These are phyloP conservation scores for Vannuccia rotundouncinata DNA, from an alignment of 2,888 invertebrate species.

Conservation along the genomic window DNA sequence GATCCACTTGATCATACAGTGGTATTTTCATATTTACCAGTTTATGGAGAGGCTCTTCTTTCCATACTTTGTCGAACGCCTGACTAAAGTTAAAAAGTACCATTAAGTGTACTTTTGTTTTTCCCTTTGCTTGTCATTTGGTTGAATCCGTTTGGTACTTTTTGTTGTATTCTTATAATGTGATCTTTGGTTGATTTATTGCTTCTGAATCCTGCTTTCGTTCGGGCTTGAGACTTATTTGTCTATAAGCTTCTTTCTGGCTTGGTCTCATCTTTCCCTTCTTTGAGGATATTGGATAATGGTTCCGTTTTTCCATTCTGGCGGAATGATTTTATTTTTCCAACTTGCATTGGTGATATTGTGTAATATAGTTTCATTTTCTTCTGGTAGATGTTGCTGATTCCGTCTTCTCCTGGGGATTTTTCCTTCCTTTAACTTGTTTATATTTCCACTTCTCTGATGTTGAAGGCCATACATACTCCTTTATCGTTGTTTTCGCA, in stretches of 20 bases:
- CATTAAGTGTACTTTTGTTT: conserved; percentile 19
- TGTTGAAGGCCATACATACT: conserved; percentile 26
- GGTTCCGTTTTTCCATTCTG: conserved; percentile 24
- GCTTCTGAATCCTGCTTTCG: conserved; percentile 19
- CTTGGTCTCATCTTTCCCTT: not conserved
- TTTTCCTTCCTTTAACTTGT: not conserved
- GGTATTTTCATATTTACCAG: not conserved
- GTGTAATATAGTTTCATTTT: not conserved
- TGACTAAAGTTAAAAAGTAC: conserved; percentile 4
- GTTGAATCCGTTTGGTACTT: conserved; percentile 27
- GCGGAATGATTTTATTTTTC: not conserved
- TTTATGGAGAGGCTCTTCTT: not conserved
- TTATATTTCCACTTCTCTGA: conserved; percentile 11
- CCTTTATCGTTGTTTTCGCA: conserved; percentile 17
- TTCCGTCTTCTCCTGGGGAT: conserved; percentile 29
- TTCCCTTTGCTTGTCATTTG: conserved; percentile 5
- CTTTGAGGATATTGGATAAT: conserved; percentile 26
- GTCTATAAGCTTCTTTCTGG: conserved; percentile 4
- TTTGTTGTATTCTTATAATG: conserved; percentile 9
- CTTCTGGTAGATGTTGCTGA: not conserved
- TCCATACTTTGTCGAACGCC: conserved; percentile 28
- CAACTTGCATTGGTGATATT: not conserved
- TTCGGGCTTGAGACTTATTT: conserved; percentile 18
- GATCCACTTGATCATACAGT: not conserved
- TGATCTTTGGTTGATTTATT: conserved; percentile 6